phyloP scores from a whole-genome alignment of 1,140 invertebrate species.

The Cotesia typhae region DNA sequence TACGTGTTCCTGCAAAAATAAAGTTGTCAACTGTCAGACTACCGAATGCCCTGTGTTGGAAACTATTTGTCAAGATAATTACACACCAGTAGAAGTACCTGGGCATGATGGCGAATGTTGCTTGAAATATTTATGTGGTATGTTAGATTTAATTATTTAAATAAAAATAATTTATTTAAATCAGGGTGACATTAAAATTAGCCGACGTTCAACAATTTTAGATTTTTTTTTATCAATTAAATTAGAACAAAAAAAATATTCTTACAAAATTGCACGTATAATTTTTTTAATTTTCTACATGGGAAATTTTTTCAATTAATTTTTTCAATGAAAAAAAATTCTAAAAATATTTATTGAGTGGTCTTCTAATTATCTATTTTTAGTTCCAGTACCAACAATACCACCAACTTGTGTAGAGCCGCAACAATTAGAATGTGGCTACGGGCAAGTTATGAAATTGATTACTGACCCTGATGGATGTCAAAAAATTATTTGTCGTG shows the following conservation, averaged over 20 bases:
- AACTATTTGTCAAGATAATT: slow-evolving; percentile 70
- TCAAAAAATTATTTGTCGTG: slow-evolving; percentile 76
- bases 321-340: too few species aligned
- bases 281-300: too few species aligned
- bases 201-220: too few species aligned
- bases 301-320: too few species aligned
- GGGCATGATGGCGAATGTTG: slow-evolving; percentile 73
- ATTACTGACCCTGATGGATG: slow-evolving; percentile 71
- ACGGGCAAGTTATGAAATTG: slow-evolving; percentile 74
- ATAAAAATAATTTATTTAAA: background rate
- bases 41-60: slow-evolving; percentile 69
- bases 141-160: slow-evolving; percentile 41
- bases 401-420: slow-evolving; percentile 69
- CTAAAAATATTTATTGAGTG: slow-evolving; percentile 18
- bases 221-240: too few species aligned
- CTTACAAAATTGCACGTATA: too few species aligned
- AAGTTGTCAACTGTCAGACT: slow-evolving; percentile 67
- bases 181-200: too few species aligned
- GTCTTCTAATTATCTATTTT: slow-evolving; percentile 23
- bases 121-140: slow-evolving; percentile 74
- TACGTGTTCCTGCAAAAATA: slow-evolving; percentile 74
- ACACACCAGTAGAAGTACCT: slow-evolving; percentile 64
- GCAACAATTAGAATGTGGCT: slow-evolving; percentile 74
- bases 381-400: slow-evolving; percentile 66
- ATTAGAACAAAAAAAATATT: too few species aligned